These are phyloP conservation scores for Macrotus californicus DNA, from an alignment of 2,113 vertebrate species.

Conservation along the genomic window DNA sequence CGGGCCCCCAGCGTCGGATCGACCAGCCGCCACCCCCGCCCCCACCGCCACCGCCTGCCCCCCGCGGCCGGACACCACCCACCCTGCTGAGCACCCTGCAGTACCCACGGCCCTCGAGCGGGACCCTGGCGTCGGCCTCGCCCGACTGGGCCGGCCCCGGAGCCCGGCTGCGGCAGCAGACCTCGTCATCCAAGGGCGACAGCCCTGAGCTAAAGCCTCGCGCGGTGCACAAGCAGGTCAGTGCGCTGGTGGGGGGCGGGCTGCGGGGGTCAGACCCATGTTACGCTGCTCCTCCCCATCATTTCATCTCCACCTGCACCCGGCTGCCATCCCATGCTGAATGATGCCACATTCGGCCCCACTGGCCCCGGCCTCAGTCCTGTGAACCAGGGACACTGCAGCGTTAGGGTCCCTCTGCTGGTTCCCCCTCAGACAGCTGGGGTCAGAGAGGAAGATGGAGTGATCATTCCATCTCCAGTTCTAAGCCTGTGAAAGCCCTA, in stretches of 20 bases:
- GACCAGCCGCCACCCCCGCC: slow-evolving; percentile 89
- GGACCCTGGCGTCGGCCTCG: slow-evolving; percentile 89
- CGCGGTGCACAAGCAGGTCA: slow-evolving; percentile 92
- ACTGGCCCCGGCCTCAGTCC: neutral
- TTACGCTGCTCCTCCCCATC: neutral
- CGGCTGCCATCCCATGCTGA: slow-evolving; percentile 63
- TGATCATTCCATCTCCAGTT: neutral
- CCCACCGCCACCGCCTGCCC: slow-evolving; percentile 76
- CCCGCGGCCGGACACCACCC: slow-evolving; percentile 90
- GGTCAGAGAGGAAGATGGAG: neutral
- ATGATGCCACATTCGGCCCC: neutral
- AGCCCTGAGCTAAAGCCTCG: slow-evolving; percentile 96
- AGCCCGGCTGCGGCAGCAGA: slow-evolving; percentile 92
- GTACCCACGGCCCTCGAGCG: slow-evolving; percentile 91
- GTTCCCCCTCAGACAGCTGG: neutral
- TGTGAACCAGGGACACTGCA: neutral
- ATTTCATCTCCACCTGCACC: slow-evolving; percentile 24
- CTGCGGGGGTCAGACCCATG: accelerated
- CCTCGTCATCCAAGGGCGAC: slow-evolving; percentile 95
- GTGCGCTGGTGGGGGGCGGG: neutral
- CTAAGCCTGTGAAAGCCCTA: neutral
- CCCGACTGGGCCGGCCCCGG: slow-evolving; percentile 93
- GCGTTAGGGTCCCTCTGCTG: neutral
- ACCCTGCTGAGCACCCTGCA: slow-evolving; percentile 88
- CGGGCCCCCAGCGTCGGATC: slow-evolving; percentile 92